These are phyloP conservation scores for Hemibagrus guttatus DNA, from an alignment of 2,797 vertebrate genomes.

Conservation along the genomic window DNA sequence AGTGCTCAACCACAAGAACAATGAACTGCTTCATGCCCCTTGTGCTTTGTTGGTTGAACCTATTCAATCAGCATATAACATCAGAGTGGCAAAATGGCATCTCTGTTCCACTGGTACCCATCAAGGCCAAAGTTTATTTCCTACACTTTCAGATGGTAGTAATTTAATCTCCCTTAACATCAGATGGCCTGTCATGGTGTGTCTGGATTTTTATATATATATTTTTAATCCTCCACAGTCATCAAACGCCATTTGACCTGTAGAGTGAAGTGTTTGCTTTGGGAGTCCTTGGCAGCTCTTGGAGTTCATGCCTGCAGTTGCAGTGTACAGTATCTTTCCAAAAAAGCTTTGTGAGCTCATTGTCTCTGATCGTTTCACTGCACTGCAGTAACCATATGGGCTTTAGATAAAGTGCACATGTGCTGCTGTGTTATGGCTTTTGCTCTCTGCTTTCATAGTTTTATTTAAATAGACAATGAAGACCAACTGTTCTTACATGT, in stretches of 20 bases:
- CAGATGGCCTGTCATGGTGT: slow-evolving; percentile 23
- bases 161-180: slow-evolving; percentile 40
- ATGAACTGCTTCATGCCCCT: slow-evolving; percentile 4
- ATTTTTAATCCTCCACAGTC: neutral
- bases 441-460: slow-evolving; percentile 13
- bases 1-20: slow-evolving; percentile 26
- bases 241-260: neutral
- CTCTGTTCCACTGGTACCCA: slow-evolving; percentile 15
- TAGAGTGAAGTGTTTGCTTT: slow-evolving; percentile 11
- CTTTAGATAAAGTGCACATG: slow-evolving; percentile 12
- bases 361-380: neutral
- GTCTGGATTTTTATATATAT: neutral
- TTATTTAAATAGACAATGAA: neutral
- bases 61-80: slow-evolving; percentile 38
- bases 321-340: neutral
- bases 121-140: slow-evolving; percentile 21
- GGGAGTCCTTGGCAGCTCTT: neutral
- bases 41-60: slow-evolving; percentile 25
- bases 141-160: slow-evolving; percentile 10
- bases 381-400: neutral
- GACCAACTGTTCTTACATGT: neutral
- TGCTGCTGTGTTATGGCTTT: neutral
- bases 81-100: slow-evolving; percentile 35
- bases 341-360: neutral
- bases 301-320: neutral